Conservation (phyloP, 2,888 invertebrate genomes). For the Balanococcus diminutus region DNA sequence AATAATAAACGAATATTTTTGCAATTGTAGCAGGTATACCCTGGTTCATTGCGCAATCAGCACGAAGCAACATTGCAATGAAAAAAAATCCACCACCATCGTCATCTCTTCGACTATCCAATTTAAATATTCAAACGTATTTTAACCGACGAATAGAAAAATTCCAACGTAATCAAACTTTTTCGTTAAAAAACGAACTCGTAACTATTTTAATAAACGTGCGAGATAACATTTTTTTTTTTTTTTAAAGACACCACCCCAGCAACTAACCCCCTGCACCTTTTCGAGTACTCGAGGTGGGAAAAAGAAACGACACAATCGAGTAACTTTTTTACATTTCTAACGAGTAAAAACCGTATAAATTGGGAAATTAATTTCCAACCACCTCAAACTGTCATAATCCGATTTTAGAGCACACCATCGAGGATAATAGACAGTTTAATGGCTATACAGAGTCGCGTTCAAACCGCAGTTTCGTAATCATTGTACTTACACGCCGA, state of each 20-base stretch:
- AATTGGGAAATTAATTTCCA: background rate
- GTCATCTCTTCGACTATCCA: background rate
- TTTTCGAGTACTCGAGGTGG: background rate
- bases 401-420: too few species aligned
- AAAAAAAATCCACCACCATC: background rate
- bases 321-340: background rate
- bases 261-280: background rate
- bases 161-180: slow-evolving; percentile 26
- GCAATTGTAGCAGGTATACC: background rate
- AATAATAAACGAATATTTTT: background rate
- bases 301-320: background rate
- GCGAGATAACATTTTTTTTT: background rate
- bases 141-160: background rate
- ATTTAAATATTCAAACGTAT: slow-evolving; percentile 29
- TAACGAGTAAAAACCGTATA: background rate
- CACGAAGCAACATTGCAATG: background rate
- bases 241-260: background rate
- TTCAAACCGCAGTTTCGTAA: background rate
- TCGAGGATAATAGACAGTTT: too few species aligned
- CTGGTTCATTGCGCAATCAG: too few species aligned
- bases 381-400: background rate
- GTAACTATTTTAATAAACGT: slow-evolving; percentile 24
- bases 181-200: background rate
- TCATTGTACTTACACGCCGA: background rate
- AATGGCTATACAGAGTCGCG: too few species aligned